Conservation (phyloP, 2,888 invertebrate species). For the Hetaerina titia region DNA sequence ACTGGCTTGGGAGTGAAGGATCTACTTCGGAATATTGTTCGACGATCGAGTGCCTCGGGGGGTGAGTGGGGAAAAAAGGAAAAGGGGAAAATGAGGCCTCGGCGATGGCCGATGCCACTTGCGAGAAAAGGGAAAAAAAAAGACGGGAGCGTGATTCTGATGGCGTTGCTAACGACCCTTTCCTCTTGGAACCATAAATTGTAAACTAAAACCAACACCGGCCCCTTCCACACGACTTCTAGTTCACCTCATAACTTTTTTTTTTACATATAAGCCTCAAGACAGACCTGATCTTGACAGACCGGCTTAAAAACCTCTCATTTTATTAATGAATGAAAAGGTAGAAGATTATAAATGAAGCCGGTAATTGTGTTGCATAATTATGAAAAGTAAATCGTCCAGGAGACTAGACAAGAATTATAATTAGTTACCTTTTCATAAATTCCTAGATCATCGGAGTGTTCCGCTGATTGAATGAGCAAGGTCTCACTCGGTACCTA, state of each 20-base stretch:
- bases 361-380: neutral
- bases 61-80: neutral
- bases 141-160: neutral
- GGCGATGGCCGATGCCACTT: neutral
- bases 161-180: slow-evolving; percentile 26
- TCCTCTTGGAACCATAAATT: slow-evolving; percentile 5
- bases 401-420: no score
- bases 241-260: neutral
- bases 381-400: neutral
- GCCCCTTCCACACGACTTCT: neutral
- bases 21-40: neutral
- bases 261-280: neutral
- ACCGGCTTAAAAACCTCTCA: slow-evolving; percentile 27
- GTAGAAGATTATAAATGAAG: neutral
- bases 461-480: no score
- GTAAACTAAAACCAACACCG: slow-evolving; percentile 35
- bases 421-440: no score
- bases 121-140: neutral
- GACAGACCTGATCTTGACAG: slow-evolving; percentile 17
- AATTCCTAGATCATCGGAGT: no score
- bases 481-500: no score
- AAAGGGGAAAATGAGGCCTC: neutral
- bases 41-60: neutral
- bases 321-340: neutral
- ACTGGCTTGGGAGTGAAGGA: neutral